Evolutionary conservation across 1,140 invertebrate genomes (phyloP).

Genomic region (Brachionus rubens): DNA sequence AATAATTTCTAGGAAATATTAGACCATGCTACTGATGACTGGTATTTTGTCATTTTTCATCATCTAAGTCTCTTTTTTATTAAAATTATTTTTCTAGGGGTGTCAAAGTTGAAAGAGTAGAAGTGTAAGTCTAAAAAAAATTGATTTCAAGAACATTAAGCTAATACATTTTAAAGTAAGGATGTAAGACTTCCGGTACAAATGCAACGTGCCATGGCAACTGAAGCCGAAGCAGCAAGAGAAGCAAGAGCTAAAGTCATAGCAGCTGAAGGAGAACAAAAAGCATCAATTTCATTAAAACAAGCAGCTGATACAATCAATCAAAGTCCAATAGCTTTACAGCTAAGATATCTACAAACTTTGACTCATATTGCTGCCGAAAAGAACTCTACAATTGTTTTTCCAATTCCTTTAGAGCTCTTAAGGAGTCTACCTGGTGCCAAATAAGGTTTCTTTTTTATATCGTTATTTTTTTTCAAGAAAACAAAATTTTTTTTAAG

Average conservation of each 20-base stretch:
- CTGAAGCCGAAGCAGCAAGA: slow-evolving; percentile 55
- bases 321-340: slow-evolving; percentile 72
- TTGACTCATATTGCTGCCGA: slow-evolving; percentile 90
- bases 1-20: slow-evolving; percentile 21
- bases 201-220: slow-evolving; percentile 55
- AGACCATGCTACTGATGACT: slow-evolving; percentile 10
- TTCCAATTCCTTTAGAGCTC: slow-evolving; percentile 84
- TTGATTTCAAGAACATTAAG: background rate
- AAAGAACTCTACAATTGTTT: slow-evolving; percentile 96
- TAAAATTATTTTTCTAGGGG: slow-evolving; percentile 1
- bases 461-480: background rate
- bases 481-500: no score
- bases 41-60: background rate
- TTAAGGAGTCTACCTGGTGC: background rate
- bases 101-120: slow-evolving; percentile 39
- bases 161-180: slow-evolving; percentile 23
- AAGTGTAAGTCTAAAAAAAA: slow-evolving; percentile 9
- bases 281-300: slow-evolving; percentile 45
- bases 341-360: slow-evolving; percentile 75
- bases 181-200: slow-evolving; percentile 52
- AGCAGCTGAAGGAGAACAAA: slow-evolving; percentile 47
- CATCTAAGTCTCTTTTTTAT: background rate
- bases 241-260: slow-evolving; percentile 56
- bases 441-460: background rate
- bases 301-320: slow-evolving; percentile 44